Conservation (phyloP, 2,797 vertebrate species). For the Chelonia mydas region DNA sequence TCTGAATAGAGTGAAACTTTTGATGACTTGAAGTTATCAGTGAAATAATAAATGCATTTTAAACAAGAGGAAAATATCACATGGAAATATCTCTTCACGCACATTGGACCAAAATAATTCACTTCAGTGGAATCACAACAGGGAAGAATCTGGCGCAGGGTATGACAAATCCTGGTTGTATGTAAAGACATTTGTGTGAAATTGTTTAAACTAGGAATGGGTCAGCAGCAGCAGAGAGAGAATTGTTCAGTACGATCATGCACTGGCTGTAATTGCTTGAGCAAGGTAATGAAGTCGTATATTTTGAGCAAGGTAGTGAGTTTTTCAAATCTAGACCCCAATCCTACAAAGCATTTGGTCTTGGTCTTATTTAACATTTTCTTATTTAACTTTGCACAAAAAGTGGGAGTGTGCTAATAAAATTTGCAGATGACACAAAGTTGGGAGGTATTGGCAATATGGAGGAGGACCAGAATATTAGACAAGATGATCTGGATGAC, state of each 20-base stretch:
- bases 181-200: background rate
- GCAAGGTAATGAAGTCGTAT: background rate
- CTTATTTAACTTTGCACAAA: too few species aligned
- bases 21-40: background rate
- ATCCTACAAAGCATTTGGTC: background rate
- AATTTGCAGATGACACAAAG: too few species aligned
- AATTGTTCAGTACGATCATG: background rate
- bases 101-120: background rate
- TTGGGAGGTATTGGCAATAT: too few species aligned
- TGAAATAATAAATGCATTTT: background rate
- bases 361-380: too few species aligned
- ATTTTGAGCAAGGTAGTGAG: background rate
- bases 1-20: conserved; percentile 22
- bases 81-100: background rate
- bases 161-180: background rate
- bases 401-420: too few species aligned
- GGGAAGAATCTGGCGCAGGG: background rate
- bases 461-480: too few species aligned
- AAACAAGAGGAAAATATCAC: background rate
- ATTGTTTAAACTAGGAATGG: background rate
- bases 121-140: background rate
- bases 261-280: background rate
- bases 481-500: too few species aligned
- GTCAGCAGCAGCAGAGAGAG: background rate
- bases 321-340: background rate